Percentiles rank a stretch among this genome's conserved stretches.
phyloP scores from a whole-genome alignment of 2,797 vertebrate genomes.

The Hyperoplus lanceolatus region DNA sequence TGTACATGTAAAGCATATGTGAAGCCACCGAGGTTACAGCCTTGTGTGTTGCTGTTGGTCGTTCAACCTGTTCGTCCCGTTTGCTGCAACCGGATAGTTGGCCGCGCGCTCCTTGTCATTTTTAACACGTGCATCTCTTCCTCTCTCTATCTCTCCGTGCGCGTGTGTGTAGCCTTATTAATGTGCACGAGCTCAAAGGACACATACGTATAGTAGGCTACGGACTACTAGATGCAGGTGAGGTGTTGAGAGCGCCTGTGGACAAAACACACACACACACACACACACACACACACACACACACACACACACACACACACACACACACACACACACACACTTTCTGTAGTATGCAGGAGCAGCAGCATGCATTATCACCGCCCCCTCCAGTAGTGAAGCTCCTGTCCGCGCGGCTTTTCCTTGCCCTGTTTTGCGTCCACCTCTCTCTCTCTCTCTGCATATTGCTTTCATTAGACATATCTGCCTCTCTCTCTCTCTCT shows the following conservation, averaged over 20 bases:
- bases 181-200: constrained; percentile 18
- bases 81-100: constrained; percentile 54
- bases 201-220: neutral
- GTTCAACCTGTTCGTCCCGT: constrained; percentile 69
- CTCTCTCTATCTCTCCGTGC: constrained; percentile 19
- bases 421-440: constrained; percentile 85
- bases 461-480: constrained; percentile 87
- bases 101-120: constrained; percentile 32
- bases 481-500: constrained; percentile 65
- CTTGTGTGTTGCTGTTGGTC: constrained; percentile 5
- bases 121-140: constrained; percentile 45
- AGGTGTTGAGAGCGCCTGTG: neutral
- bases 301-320: constrained; percentile 13
- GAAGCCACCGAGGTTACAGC: constrained; percentile 39
- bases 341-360: constrained; percentile 6
- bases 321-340: constrained; percentile 34
- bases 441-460: constrained; percentile 79
- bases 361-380: constrained; percentile 65
- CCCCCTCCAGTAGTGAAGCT: constrained; percentile 77
- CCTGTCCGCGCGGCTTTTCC: constrained; percentile 84
- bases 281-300: neutral
- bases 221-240: neutral
- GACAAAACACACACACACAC: neutral
- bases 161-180: constrained; percentile 4
- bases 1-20: neutral